Evolutionary conservation across 2,888 invertebrate genomes (phyloP).

Genomic region (Thelaira solivaga): DNA sequence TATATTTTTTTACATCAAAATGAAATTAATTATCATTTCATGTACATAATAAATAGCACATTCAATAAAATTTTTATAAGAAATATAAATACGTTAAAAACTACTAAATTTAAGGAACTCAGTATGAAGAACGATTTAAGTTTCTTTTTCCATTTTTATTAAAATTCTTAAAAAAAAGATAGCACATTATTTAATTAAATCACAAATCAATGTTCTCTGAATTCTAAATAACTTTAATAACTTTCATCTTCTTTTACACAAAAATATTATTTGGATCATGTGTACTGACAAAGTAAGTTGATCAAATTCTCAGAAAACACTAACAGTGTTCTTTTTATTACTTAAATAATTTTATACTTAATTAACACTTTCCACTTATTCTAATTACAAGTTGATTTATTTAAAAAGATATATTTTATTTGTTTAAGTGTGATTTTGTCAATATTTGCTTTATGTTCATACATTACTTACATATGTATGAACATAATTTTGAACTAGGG

Average conservation of each 20-base stretch:
- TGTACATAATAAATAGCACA: too few relatives aligned
- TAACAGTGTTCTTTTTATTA: constrained; percentile 37
- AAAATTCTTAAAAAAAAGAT: too few relatives aligned
- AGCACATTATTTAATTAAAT: too few relatives aligned
- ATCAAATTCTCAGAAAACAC: constrained; percentile 2
- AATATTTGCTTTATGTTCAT: constrained; percentile 9
- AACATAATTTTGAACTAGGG: constrained; percentile 6
- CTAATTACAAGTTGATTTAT: constrained; percentile 29
- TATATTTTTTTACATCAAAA: too few relatives aligned
- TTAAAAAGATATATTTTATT: too few relatives aligned
- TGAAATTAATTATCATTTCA: too few relatives aligned
- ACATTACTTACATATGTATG: not conserved
- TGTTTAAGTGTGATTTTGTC: too few relatives aligned
- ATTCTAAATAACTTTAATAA: constrained; percentile 19
- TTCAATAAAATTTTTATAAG: too few relatives aligned
- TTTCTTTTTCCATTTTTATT: too few relatives aligned
- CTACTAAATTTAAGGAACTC: too few relatives aligned
- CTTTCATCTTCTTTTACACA: constrained; percentile 40
- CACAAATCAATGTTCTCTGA: not conserved
- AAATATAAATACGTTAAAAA: too few relatives aligned
- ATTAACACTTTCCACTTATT: constrained; percentile 41
- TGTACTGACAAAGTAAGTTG: constrained; percentile 54
- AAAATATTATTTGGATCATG: constrained; percentile 35
- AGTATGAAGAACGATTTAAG: too few relatives aligned
- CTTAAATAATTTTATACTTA: constrained; percentile 42